Base-by-base conservation (phyloP, 1,140 invertebrate species). In the Drosophila kikkawai region DNA sequence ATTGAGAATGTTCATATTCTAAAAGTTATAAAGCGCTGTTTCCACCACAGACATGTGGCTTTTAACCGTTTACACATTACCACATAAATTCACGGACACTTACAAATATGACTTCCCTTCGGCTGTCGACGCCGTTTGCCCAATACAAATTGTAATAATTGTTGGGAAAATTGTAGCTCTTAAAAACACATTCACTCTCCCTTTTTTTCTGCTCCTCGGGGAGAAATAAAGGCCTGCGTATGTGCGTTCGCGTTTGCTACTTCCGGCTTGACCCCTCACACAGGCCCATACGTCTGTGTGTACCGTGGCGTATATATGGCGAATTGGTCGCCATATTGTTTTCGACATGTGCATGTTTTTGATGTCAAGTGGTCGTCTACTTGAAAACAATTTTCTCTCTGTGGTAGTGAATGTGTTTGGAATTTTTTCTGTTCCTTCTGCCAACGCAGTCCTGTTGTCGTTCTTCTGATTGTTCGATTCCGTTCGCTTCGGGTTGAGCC, bases 301-400 rank as follows among this genome's bases (percentile, higher is more conserved):
- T 55, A 13, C 17, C 32, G 1, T 17, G 32, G 50, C 51, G 32
- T 63, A 32, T 70, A 45, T 70, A 70, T 45, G 63, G 66, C 57
- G 45, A 57, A 47, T 63, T 68, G 76, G 83, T 60, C 64, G 76
- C 83, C 82, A 86, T 86, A 80, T 87, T 86, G 84, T 83, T 87
- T 88, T 83, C 76, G 80, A 64, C 80, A 87, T 83, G 83, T 88
- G 74, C 77, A 83, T 88, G 84, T 82, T 84, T 83, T 88, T 80
- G 80, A 78, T 88, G 84, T 83, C 84, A 83, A 88, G 80, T 87
- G 82, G 82, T 61, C 69, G 68, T 82, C 79, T 75, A 79, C 82
- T 85, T 81, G 83, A 86, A 86, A 86, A 87, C 80, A 88, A 70
- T 87, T 79, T 77, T 82, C 66, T 48, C 53, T 82, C 17, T 32